Evolutionary conservation across 2,113 vertebrate genomes (phyloP).

Genomic region (Oncorhynchus kisutch): DNA sequence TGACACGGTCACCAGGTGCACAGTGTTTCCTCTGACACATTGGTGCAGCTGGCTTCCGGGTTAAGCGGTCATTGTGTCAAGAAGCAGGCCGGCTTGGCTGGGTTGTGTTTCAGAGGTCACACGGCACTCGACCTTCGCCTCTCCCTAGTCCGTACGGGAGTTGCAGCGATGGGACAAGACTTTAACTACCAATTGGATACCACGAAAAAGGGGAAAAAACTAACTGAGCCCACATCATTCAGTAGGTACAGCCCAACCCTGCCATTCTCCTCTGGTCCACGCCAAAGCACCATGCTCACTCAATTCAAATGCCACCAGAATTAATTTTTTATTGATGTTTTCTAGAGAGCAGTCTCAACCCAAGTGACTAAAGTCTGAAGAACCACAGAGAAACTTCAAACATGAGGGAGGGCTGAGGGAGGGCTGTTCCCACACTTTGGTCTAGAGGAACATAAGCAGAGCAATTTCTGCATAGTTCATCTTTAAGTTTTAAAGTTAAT

Average conservation of each 20-base stretch:
- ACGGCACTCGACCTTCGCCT: too few relatives aligned
- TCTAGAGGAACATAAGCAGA: constrained; percentile 9
- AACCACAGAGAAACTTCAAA: constrained; percentile 52
- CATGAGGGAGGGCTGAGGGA: constrained; percentile 7
- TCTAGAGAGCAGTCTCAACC: constrained; percentile 46
- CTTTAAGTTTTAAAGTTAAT: too few relatives aligned
- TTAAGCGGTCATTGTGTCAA: too few relatives aligned
- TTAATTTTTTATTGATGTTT: constrained; percentile 58
- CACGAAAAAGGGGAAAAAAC: constrained; percentile 5
- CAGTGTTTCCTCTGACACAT: too few relatives aligned
- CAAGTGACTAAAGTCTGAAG: constrained; percentile 44
- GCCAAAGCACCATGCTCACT: constrained; percentile 58
- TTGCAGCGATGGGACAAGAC: too few relatives aligned
- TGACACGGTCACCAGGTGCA: too few relatives aligned
- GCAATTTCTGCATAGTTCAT: too few relatives aligned
- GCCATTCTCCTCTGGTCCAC: constrained; percentile 1
- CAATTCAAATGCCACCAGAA: constrained; percentile 57
- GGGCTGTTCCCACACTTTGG: constrained; percentile 40
- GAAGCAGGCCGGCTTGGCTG: too few relatives aligned
- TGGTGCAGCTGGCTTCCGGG: too few relatives aligned
- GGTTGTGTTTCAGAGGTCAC: too few relatives aligned
- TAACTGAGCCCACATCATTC: constrained; percentile 41
- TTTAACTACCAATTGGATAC: too few relatives aligned
- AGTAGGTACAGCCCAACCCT: not conserved
- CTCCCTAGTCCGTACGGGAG: too few relatives aligned